Conservation (phyloP, 1,140 invertebrate genomes). For the Temnothorax nylanderi region DNA sequence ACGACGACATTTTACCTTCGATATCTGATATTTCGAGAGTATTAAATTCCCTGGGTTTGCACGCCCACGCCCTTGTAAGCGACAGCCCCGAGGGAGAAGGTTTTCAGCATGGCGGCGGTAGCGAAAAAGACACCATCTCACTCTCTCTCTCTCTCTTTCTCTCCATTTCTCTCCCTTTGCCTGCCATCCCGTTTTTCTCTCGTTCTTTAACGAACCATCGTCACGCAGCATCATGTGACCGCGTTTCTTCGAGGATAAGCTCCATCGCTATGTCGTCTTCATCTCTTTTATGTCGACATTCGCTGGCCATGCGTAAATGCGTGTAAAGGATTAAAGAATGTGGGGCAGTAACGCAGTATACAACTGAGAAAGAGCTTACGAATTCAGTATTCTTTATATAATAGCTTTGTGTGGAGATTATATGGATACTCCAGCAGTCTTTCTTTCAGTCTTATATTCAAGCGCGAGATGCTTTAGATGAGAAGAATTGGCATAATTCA, state of each 20-base stretch:
- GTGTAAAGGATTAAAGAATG: slow-evolving; percentile 26
- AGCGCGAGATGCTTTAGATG: background rate
- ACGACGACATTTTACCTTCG: slow-evolving; percentile 77
- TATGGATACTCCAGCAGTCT: background rate
- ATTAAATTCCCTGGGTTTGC: slow-evolving; percentile 76
- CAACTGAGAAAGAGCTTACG: background rate
- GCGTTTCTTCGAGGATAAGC: slow-evolving; percentile 63
- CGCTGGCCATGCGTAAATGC: slow-evolving; percentile 2
- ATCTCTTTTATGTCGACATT: slow-evolving; percentile 46
- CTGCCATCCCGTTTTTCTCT: background rate
- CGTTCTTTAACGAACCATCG: slow-evolving; percentile 60
- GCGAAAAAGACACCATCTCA: slow-evolving; percentile 51
- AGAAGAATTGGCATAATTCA: background rate
- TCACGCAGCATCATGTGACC: slow-evolving; percentile 57
- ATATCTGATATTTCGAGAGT: slow-evolving; percentile 80
- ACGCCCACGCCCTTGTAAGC: slow-evolving; percentile 69
- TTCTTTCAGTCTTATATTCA: background rate
- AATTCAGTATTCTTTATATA: background rate
- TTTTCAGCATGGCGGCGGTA: slow-evolving; percentile 65
- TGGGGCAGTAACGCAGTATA: background rate
- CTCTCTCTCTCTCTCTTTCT: background rate
- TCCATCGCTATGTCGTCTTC: slow-evolving; percentile 15
- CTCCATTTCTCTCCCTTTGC: background rate
- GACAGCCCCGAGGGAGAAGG: slow-evolving; percentile 60
- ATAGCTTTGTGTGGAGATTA: slow-evolving; percentile 13